These are phyloP conservation scores for Dipodomys spectabilis DNA, from an alignment of 2,113 vertebrate genomes.

Conservation along the genomic window DNA sequence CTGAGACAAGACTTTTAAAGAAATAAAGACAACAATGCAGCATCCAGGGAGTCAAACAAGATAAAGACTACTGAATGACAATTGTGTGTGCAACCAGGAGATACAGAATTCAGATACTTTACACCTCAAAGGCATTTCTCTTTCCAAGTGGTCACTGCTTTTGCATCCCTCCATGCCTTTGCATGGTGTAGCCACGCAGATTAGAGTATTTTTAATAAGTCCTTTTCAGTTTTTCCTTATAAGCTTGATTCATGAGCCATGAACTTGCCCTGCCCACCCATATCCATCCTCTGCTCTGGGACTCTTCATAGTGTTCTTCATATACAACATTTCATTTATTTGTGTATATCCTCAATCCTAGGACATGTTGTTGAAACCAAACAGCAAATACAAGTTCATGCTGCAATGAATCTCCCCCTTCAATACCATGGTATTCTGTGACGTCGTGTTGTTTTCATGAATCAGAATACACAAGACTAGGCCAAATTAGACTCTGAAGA, in stretches of 20 bases:
- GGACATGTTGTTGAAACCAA: not conserved
- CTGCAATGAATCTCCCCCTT: not conserved
- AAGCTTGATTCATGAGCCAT: not conserved
- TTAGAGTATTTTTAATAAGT: not conserved
- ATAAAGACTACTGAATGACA: not conserved
- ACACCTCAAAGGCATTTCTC: not conserved
- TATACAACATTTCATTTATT: not conserved
- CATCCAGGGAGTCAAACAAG: not conserved
- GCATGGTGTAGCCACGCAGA: not conserved
- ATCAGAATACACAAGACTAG: not conserved
- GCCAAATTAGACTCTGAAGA: not conserved
- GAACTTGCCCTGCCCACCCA: not conserved
- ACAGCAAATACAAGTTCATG: not conserved
- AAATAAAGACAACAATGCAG: not conserved
- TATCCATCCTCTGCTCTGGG: not conserved
- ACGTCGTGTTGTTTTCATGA: not conserved
- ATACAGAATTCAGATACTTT: not conserved
- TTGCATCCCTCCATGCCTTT: not conserved
- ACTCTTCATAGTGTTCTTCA: not conserved
- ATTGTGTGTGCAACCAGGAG: not conserved
- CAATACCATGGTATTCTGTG: not conserved
- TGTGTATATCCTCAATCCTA: not conserved
- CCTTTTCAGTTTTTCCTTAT: too few relatives aligned
- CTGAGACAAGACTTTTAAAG: not conserved
- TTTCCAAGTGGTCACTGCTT: not conserved